Percentiles rank a stretch among this genome's conserved stretches.
Conservation (phyloP, 2,797 vertebrate genomes). For the Otolemur crassicaudatus region DNA sequence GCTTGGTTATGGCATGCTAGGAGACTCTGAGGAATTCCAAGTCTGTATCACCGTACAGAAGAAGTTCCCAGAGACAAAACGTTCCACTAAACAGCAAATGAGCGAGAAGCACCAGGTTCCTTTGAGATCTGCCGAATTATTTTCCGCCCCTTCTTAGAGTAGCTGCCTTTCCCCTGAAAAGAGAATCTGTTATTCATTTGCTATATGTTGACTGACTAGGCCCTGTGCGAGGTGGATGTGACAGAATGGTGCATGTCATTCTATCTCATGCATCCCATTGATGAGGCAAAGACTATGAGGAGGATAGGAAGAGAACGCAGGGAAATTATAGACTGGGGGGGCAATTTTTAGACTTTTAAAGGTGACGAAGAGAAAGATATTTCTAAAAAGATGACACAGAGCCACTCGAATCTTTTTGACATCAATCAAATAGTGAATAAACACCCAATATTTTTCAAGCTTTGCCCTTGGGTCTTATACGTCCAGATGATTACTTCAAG, state of each 20-base stretch:
- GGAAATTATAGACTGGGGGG: not conserved
- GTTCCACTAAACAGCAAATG: not conserved
- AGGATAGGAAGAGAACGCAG: not conserved
- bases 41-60: not conserved
- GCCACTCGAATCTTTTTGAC: not conserved
- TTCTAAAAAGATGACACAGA: not conserved
- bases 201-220: not conserved
- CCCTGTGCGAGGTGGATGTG: not conserved
- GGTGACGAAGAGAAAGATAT: not conserved
- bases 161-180: not conserved
- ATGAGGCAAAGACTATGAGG: not conserved
- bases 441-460: not conserved
- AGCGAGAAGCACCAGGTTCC: not conserved
- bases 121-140: not conserved
- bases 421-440: not conserved
- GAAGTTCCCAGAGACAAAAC: slow-evolving; percentile 2
- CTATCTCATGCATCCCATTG: not conserved
- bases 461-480: not conserved
- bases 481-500: slow-evolving; percentile 8
- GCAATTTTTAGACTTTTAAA: not conserved
- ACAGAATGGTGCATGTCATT: not conserved
- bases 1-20: not conserved
- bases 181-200: slow-evolving; percentile 12
- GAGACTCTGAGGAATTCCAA: not conserved
- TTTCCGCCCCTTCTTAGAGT: not conserved